These are phyloP conservation scores for Rhopalosiphum nymphaeae DNA, from an alignment of 2,888 invertebrate species.

Conservation along the genomic window DNA sequence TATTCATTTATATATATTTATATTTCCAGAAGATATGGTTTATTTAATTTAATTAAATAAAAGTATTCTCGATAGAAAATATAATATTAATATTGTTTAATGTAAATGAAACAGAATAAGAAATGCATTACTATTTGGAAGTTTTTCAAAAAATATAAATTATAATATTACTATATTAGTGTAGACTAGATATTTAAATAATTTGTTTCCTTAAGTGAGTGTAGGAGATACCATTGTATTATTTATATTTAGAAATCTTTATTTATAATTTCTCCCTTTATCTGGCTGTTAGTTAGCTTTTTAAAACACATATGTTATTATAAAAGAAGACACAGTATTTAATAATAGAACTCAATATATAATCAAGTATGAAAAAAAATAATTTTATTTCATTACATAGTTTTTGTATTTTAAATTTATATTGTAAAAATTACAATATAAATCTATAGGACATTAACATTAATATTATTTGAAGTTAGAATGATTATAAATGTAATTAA, in stretches of 20 bases:
- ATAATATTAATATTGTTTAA: not conserved
- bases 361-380: not conserved
- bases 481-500: not conserved
- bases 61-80: not conserved
- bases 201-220: constrained; percentile 27
- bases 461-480: not conserved
- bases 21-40: not conserved
- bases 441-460: not conserved
- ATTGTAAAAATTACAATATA: not conserved
- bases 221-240: constrained; percentile 37
- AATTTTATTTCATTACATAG: not conserved
- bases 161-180: constrained; percentile 2
- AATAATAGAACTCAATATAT: constrained; percentile 46
- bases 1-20: not conserved
- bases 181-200: constrained; percentile 35
- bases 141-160: not conserved
- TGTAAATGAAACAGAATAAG: not conserved
- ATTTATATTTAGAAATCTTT: constrained; percentile 55
- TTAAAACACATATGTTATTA: constrained; percentile 45
- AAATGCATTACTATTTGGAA: not conserved
- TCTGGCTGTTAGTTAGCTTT: constrained; percentile 11
- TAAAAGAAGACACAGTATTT: constrained; percentile 37
- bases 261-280: constrained; percentile 49
- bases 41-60: not conserved
- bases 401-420: constrained; percentile 1